phyloP scores from a whole-genome alignment of 2,888 invertebrate genomes.

The Microctonus hyperodae region DNA sequence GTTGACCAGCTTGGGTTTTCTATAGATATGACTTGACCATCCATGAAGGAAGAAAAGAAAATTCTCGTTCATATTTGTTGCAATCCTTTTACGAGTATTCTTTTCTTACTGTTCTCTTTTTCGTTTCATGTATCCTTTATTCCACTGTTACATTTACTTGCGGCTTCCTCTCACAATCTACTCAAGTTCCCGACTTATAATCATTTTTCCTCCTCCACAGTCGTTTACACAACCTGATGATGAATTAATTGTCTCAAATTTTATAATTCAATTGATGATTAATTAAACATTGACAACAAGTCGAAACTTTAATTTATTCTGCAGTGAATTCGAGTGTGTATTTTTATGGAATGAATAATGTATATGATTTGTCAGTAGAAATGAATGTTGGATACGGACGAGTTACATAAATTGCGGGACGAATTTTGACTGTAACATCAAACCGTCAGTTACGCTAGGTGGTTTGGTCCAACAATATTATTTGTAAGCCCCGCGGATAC shows the following conservation, averaged over 20 bases:
- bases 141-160: too few relatives aligned
- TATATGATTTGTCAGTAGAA: too few relatives aligned
- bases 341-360: too few relatives aligned
- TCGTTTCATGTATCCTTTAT: background rate
- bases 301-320: too few relatives aligned
- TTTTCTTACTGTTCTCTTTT: slow-evolving; percentile 7
- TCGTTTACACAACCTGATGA: too few relatives aligned
- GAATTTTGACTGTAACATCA: background rate
- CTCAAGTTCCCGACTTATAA: background rate
- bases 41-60: background rate
- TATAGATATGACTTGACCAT: background rate
- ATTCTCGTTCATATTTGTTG: slow-evolving; percentile 20
- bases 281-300: background rate
- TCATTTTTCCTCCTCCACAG: background rate
- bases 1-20: background rate
- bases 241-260: too few relatives aligned
- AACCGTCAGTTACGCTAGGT: background rate
- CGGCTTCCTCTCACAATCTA: background rate
- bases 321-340: too few relatives aligned
- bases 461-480: slow-evolving; percentile 15
- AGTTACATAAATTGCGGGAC: background rate
- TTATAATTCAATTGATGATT: too few relatives aligned
- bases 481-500: slow-evolving; percentile 16
- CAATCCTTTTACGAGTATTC: slow-evolving; percentile 19
- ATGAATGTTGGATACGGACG: too few relatives aligned